A percentile compares a stretch with the other conserved stretches of the same genome.
phyloP scores from a whole-genome alignment of 1,140 invertebrate species.

The Meloidogyne chitwoodi region DNA sequence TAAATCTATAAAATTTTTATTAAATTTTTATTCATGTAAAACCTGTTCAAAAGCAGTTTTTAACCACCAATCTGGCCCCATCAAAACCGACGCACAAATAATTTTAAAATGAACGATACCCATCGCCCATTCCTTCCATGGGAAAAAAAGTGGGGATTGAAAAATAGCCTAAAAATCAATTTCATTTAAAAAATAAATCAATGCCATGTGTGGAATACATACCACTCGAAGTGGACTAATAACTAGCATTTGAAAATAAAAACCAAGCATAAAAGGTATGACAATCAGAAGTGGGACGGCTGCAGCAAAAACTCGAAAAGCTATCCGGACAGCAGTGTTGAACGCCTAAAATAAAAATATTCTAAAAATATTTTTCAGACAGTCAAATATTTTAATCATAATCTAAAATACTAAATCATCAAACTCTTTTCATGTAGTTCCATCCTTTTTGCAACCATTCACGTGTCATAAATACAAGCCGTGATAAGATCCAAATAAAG shows the following conservation, averaged over 20 bases:
- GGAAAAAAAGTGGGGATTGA: constrained; percentile 87
- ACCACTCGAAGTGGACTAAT: constrained; percentile 85
- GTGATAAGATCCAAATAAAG: constrained; percentile 79
- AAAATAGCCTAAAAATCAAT: constrained; percentile 69
- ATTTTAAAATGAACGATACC: constrained; percentile 96
- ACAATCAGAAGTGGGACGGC: constrained; percentile 75
- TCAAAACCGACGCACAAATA: constrained; percentile 89
- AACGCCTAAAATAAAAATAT: constrained; percentile 28
- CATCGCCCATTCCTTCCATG: constrained; percentile 63
- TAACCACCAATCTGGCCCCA: constrained; percentile 92
- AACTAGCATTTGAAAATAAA: constrained; percentile 71
- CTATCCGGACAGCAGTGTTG: constrained; percentile 54
- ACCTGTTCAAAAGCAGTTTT: constrained; percentile 83
- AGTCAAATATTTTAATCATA: constrained; percentile 13
- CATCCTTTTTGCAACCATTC: constrained; percentile 83
- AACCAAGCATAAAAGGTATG: constrained; percentile 83
- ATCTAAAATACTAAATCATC: constrained; percentile 58
- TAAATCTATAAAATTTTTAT: constrained; percentile 64
- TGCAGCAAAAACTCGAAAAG: constrained; percentile 68
- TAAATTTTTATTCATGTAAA: neutral
- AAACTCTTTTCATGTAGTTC: constrained; percentile 71
- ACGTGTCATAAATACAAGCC: constrained; percentile 73
- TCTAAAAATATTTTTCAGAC: constrained; percentile 27
- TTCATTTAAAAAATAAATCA: constrained; percentile 61
- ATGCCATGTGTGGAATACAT: constrained; percentile 65